Conservation (phyloP, 2,888 invertebrate genomes). For the Synergus gifuensis region DNA sequence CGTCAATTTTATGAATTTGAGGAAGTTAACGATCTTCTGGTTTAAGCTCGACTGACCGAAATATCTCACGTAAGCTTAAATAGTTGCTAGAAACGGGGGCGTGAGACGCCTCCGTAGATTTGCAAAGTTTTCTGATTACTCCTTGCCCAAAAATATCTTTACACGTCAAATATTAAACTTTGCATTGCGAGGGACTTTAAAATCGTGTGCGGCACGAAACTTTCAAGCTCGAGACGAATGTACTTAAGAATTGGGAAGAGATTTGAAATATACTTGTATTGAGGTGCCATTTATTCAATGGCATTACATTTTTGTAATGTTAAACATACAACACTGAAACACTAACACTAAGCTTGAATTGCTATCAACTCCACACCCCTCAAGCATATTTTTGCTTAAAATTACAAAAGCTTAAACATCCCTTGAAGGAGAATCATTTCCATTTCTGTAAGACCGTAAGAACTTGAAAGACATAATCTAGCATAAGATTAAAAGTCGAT, state of each 20-base stretch:
- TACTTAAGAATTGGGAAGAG: neutral
- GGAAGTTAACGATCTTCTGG: conserved; percentile 13
- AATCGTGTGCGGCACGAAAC: neutral
- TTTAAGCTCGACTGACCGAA: conserved; percentile 19
- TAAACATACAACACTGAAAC: neutral
- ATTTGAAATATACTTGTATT: neutral
- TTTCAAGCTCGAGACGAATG: conserved; percentile 16
- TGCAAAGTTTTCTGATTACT: conserved; percentile 45
- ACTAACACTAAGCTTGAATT: neutral
- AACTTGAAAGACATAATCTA: neutral
- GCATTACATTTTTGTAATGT: no score
- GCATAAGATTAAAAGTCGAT: neutral
- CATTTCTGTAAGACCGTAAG: neutral
- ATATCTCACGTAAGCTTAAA: conserved; percentile 17
- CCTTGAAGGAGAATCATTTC: neutral
- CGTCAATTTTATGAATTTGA: conserved; percentile 13
- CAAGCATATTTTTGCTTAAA: neutral
- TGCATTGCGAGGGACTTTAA: conserved; percentile 11
- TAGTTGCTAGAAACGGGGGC: conserved; percentile 15
- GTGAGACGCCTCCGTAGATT: conserved; percentile 51
- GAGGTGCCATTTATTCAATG: neutral
- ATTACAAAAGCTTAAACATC: neutral
- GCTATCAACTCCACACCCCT: neutral
- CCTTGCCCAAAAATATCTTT: conserved; percentile 51
- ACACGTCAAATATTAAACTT: conserved; percentile 40